A percentile compares a stretch with the other conserved stretches of the same genome.
Evolutionary conservation across 2,888 invertebrate genomes (phyloP).

Genomic region (Lacanobia oleracea): DNA sequence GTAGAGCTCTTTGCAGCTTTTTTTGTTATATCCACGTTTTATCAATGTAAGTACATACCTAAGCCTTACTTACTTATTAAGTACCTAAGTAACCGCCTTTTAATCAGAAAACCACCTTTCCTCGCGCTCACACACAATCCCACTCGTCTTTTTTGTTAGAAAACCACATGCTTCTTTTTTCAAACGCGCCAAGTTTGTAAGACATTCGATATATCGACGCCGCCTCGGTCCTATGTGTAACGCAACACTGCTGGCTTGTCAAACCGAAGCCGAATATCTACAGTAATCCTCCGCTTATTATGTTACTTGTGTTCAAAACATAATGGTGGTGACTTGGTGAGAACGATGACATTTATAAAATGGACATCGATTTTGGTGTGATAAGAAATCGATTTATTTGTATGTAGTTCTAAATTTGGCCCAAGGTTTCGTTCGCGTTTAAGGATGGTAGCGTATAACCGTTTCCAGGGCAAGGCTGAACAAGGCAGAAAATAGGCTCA

Average conservation of each 20-base stretch:
- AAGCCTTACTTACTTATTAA: neutral
- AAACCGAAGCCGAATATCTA: slow-evolving; percentile 53
- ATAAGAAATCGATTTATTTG: neutral
- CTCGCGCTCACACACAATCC: slow-evolving; percentile 10
- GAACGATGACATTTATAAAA: neutral
- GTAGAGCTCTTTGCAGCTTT: too few species aligned
- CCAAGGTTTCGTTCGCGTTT: too few species aligned
- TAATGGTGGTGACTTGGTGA: neutral
- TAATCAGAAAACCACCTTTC: neutral
- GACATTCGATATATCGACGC: slow-evolving; percentile 51
- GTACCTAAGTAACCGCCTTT: neutral
- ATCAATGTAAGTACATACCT: too few species aligned
- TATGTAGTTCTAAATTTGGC: too few species aligned
- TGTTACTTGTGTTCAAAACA: slow-evolving; percentile 44
- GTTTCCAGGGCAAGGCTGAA: too few species aligned
- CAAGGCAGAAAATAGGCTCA: too few species aligned
- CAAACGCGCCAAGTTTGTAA: slow-evolving; percentile 23
- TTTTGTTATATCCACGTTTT: too few species aligned
- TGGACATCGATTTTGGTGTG: neutral
- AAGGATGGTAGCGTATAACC: too few species aligned
- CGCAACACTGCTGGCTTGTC: slow-evolving; percentile 37
- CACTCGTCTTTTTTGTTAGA: slow-evolving; percentile 44
- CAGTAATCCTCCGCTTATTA: slow-evolving; percentile 57
- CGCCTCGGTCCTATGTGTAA: slow-evolving; percentile 44
- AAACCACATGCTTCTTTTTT: slow-evolving; percentile 47